These are phyloP conservation scores for Prionace glauca DNA, from an alignment of 2,797 vertebrate species.

Conservation along the genomic window DNA sequence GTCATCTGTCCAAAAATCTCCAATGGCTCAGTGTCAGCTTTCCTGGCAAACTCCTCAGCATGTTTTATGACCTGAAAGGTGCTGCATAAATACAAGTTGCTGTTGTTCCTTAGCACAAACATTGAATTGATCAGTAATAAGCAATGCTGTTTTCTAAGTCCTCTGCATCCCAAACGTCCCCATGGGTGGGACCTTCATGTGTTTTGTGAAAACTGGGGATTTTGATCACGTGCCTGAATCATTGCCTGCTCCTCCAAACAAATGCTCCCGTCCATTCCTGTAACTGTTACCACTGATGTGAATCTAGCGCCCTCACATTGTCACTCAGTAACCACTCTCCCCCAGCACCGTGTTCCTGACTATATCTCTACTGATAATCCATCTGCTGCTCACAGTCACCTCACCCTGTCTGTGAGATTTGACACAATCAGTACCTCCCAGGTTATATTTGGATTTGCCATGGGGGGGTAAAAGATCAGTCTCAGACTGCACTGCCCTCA, in stretches of 20 bases:
- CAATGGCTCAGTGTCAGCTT: neutral
- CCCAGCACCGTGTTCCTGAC: too few species aligned
- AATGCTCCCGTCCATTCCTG: neutral
- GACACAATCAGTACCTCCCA: too few species aligned
- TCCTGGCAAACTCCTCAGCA: neutral
- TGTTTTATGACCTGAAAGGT: neutral
- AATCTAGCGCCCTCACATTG: neutral
- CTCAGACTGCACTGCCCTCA: too few species aligned
- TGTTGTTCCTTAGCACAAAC: neutral
- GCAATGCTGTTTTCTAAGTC: slow-evolving; percentile 45
- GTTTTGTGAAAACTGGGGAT: neutral
- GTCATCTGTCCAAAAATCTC: neutral
- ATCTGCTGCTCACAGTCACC: too few species aligned
- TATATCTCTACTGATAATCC: too few species aligned
- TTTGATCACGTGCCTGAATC: neutral
- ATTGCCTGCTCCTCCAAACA: too few species aligned
- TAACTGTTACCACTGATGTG: neutral
- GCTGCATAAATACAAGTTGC: neutral
- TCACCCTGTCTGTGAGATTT: too few species aligned
- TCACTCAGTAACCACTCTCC: neutral
- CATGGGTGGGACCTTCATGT: too few species aligned
- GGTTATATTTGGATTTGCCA: too few species aligned
- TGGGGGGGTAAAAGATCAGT: too few species aligned
- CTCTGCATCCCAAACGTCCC: too few species aligned
- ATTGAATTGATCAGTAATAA: neutral